Base-by-base conservation (phyloP, 1,140 invertebrate species). In the Neodiprion virginianus region DNA sequence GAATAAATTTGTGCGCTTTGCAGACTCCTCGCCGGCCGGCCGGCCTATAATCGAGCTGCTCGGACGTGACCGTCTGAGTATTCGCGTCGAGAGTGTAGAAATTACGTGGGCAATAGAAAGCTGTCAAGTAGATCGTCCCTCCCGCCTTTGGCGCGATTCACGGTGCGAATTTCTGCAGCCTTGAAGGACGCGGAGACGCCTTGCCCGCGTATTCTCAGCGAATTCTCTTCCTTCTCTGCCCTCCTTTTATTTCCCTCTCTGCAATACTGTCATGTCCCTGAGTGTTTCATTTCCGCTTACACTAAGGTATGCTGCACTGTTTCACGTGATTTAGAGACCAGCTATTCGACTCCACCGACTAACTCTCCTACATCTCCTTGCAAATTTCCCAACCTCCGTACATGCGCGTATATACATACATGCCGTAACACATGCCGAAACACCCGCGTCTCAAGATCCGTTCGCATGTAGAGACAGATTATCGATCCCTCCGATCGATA, bases 271-370 rank as follows among this genome's bases (percentile, higher is more conserved):
- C 28, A 40, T 40, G 28, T 40, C 28, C 28, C 28, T 40, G 53
- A 61, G 53, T 61, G 53, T 61, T 61, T 61, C 53, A 61, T 61
- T 61, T 61, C 53, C 53, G 53, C 11, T 61, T 61, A 61, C 53
- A 61, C 11, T 61, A 61, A 40, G 28, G 28, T 40, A 40, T 40
- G 28, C 28, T 61, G 11, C 53, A 17, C 11, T 61, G n/a, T 61
- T 61, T 61, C 53, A 8, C 53, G 53, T 61, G 53, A 61, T 61
- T 61, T 61, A 61, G 53, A 61, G 53, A 61, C 28, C 28, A 40
- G 28, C 28, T 40, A 40, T 40, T 40, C 28, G 28, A 40, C 28
- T 40, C 5, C 28, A 40, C 28, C 28, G 28, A 40, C 28, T 40
- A 5, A 40, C 28, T 40, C 28, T 40, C 28, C 28, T 40, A 3